Evolutionary conservation across 2,113 vertebrate genomes (phyloP).

Genomic region (Corythoichthys intestinalis): DNA sequence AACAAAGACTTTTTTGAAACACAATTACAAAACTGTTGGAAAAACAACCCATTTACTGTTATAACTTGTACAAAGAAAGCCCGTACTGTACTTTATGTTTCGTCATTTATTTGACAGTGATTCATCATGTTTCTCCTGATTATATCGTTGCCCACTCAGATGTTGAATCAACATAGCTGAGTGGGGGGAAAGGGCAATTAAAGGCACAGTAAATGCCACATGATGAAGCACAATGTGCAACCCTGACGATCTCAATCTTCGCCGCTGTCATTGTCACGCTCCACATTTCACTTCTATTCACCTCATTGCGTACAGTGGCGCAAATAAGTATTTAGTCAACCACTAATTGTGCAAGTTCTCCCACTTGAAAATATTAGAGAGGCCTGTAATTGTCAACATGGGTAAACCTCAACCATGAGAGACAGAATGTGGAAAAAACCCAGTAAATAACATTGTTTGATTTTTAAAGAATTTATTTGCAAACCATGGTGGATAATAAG

Average conservation of each 20-base stretch:
- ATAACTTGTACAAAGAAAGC: not conserved
- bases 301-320: not conserved
- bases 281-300: not conserved
- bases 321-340: too few relatives aligned
- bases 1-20: not conserved
- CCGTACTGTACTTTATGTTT: too few relatives aligned
- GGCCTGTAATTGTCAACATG: too few relatives aligned
- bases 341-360: too few relatives aligned
- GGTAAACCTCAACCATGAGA: too few relatives aligned
- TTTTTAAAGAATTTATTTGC: too few relatives aligned
- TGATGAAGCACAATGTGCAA: not conserved
- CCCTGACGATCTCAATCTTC: conserved; percentile 14
- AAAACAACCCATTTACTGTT: not conserved
- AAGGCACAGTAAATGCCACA: conserved; percentile 3
- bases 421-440: too few relatives aligned
- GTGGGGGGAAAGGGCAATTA: not conserved
- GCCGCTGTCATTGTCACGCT: conserved; percentile 39
- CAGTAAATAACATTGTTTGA: too few relatives aligned
- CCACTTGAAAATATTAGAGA: too few relatives aligned
- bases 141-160: not conserved
- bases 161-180: not conserved
- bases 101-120: not conserved
- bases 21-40: not conserved
- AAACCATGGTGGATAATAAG: too few relatives aligned
- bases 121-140: not conserved